Conservation (phyloP, 1,140 invertebrate genomes). For the Gonioctena quinquepunctata region DNA sequence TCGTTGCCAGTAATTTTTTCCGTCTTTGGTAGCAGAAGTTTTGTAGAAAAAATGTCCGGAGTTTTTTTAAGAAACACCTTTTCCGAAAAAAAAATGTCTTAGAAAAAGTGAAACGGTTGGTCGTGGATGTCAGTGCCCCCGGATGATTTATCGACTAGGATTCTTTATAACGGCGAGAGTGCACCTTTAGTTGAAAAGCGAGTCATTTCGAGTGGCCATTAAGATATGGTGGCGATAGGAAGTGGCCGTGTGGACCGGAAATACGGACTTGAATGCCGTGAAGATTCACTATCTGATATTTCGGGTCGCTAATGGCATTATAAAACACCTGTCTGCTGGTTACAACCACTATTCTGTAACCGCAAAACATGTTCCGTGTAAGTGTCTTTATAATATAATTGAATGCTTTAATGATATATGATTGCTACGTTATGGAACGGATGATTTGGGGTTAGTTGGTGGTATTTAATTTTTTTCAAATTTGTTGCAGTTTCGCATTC, state of each 20-base stretch:
- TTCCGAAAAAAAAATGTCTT: background rate
- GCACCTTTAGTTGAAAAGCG: conserved; percentile 32
- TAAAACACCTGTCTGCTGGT: conserved; percentile 38
- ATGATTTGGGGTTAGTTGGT: no score
- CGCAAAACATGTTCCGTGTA: background rate
- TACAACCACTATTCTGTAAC: conserved; percentile 18
- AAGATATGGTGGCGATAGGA: conserved; percentile 36
- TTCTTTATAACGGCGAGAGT: conserved; percentile 15
- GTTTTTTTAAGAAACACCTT: background rate
- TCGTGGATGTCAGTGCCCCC: conserved; percentile 11
- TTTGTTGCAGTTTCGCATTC: no score
- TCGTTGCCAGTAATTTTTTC: no score
- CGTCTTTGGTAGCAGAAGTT: no score
- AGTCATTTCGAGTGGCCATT: conserved; percentile 33
- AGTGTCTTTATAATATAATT: background rate
- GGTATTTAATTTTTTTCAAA: no score
- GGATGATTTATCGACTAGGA: conserved; percentile 16
- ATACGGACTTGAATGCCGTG: conserved; percentile 40
- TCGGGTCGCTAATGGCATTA: conserved; percentile 32
- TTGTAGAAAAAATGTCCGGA: no score
- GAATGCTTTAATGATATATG: background rate
- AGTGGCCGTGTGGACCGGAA: conserved; percentile 41
- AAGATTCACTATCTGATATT: conserved; percentile 44
- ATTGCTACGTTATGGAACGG: no score
- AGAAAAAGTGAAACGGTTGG: background rate